These are phyloP conservation scores for Tachycineta bicolor DNA, from an alignment of 2,113 vertebrate genomes.

Conservation along the genomic window DNA sequence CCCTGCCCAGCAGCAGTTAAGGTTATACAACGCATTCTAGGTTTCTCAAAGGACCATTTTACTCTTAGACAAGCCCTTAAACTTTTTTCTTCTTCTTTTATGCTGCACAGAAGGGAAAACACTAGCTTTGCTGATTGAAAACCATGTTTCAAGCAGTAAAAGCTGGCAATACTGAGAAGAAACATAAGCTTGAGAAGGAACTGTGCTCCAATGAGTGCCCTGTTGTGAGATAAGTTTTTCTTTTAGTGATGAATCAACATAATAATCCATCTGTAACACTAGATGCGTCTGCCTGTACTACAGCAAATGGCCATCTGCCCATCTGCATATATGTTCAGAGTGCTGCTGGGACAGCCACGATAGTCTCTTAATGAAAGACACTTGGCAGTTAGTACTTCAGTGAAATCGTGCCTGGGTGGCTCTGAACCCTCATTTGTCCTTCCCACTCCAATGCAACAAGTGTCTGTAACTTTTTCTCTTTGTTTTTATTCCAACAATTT, in stretches of 20 bases:
- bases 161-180: not conserved
- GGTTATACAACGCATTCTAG: not conserved
- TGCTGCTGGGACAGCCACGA: not conserved
- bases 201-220: not conserved
- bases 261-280: conserved; percentile 69
- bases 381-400: conserved; percentile 55
- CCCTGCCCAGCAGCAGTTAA: not conserved
- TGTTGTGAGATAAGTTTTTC: conserved; percentile 57
- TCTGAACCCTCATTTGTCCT: conserved; percentile 34
- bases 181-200: conserved; percentile 20
- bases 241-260: conserved; percentile 47
- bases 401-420: not conserved
- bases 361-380: conserved; percentile 50
- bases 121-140: not conserved
- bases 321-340: conserved; percentile 57
- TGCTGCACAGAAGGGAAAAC: conserved; percentile 1
- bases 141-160: not conserved
- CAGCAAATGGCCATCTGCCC: conserved; percentile 68
- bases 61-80: not conserved
- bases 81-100: not conserved
- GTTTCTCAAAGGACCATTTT: not conserved
- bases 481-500: conserved; percentile 33
- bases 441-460: conserved; percentile 37
- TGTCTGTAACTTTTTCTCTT: conserved; percentile 47
- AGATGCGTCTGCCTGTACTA: conserved; percentile 29